These are phyloP conservation scores for Pluvialis apricaria DNA, from an alignment of 2,113 vertebrate species.

Conservation along the genomic window DNA sequence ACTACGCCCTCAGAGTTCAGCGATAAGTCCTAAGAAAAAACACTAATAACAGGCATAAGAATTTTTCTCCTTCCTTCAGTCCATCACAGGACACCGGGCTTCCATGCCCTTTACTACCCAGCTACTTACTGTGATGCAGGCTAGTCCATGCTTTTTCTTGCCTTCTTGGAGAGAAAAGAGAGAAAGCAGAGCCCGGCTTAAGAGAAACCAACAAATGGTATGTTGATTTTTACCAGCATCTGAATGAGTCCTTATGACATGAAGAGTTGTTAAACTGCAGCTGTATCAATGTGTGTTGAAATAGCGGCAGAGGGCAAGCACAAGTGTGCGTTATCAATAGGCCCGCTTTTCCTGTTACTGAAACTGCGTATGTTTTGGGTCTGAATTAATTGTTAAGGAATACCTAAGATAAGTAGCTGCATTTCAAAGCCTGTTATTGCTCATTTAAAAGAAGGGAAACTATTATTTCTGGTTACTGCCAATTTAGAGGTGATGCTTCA, in stretches of 20 bases:
- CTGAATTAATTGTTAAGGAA: not conserved
- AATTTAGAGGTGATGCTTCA: not conserved
- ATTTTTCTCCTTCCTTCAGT: not conserved
- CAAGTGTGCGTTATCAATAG: not conserved
- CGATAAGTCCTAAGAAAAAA: not conserved
- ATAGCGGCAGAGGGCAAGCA: not conserved
- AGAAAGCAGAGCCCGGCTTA: not conserved
- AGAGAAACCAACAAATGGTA: not conserved
- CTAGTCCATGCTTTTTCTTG: not conserved
- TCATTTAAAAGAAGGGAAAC: not conserved
- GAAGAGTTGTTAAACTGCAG: not conserved
- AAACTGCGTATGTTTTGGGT: not conserved
- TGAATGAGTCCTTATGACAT: not conserved
- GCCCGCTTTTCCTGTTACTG: rapidly evolving
- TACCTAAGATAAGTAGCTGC: not conserved
- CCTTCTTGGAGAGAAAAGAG: not conserved
- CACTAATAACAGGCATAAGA: not conserved
- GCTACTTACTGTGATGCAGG: not conserved
- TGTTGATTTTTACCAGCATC: not conserved
- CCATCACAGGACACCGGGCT: not conserved
- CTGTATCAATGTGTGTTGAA: not conserved
- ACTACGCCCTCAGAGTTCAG: not conserved
- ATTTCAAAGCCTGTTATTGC: not conserved
- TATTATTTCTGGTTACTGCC: not conserved
- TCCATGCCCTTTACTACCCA: not conserved